Evolutionary conservation across 2,888 invertebrate species (phyloP).

Genomic region (Calephelis perditalis): DNA sequence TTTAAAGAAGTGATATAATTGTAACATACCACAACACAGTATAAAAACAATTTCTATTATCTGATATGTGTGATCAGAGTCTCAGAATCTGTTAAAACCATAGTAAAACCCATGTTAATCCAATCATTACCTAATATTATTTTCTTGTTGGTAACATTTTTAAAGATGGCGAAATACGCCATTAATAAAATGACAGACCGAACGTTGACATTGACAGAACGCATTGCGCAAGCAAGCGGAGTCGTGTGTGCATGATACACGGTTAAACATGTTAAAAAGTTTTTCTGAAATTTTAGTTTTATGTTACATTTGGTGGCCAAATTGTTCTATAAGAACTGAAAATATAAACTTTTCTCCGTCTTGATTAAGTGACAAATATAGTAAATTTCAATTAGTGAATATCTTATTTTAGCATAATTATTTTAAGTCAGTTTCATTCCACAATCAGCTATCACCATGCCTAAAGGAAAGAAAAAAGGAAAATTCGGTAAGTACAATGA

Average conservation of each 20-base stretch:
- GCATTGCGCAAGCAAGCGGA: conserved; percentile 65
- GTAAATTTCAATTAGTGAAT: conserved; percentile 69
- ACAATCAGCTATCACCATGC: conserved; percentile 77
- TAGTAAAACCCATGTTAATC: not conserved
- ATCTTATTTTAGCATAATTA: conserved; percentile 76
- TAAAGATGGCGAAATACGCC: conserved; percentile 43
- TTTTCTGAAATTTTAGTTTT: conserved; percentile 82
- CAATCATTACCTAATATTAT: not conserved
- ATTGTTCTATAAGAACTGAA: conserved; percentile 84
- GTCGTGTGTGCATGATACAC: conserved; percentile 72
- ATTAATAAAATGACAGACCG: conserved; percentile 43
- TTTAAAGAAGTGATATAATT: too few relatives aligned
- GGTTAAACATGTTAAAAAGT: conserved; percentile 86
- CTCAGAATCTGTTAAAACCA: too few relatives aligned
- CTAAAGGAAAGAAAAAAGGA: conserved; percentile 87
- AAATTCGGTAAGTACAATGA: conserved; percentile 79
- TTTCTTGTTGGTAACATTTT: conserved; percentile 38
- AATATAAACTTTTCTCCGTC: conserved; percentile 87
- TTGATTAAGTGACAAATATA: conserved; percentile 81
- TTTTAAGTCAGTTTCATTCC: conserved; percentile 51
- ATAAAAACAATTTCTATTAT: too few relatives aligned
- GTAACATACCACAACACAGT: too few relatives aligned
- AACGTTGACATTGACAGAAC: conserved; percentile 34
- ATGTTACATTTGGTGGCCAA: conserved; percentile 84
- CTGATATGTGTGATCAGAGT: too few relatives aligned